Percentiles rank a stretch among this genome's conserved stretches.
Evolutionary conservation across 2,888 invertebrate species (phyloP).

Genomic region (Lacanobia wlatinum): DNA sequence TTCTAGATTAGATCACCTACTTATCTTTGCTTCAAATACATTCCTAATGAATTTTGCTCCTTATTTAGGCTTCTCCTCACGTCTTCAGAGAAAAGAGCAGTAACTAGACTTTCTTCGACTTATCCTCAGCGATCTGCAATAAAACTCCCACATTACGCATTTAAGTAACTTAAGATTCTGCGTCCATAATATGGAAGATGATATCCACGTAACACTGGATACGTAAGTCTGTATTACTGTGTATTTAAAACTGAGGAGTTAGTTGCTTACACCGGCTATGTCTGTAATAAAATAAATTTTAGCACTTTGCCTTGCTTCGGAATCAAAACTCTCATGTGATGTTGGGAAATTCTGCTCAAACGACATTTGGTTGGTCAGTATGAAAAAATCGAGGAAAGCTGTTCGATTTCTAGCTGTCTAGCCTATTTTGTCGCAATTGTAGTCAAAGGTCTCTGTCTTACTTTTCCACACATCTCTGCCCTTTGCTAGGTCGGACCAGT

Average conservation of each 20-base stretch:
- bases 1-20: not conserved
- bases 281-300: not conserved
- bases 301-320: not conserved
- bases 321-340: not conserved
- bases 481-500: too few relatives aligned
- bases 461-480: too few relatives aligned
- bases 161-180: constrained; percentile 42
- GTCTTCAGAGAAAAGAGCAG: constrained; percentile 7
- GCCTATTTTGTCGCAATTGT: too few relatives aligned
- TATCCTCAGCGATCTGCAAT: constrained; percentile 21
- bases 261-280: not conserved
- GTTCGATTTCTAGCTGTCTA: not conserved
- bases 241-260: not conserved
- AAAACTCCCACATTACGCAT: constrained; percentile 26
- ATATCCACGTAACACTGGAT: constrained; percentile 33
- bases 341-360: not conserved
- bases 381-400: not conserved
- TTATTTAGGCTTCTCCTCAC: constrained; percentile 11
- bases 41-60: not conserved
- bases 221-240: constrained; percentile 26
- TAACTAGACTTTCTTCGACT: constrained; percentile 29
- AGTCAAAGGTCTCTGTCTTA: too few relatives aligned
- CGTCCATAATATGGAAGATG: constrained; percentile 42
- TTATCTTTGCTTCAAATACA: not conserved
- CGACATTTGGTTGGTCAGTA: not conserved